phyloP scores from a whole-genome alignment of 1,140 invertebrate species.

The Branchinecta lynchi region DNA sequence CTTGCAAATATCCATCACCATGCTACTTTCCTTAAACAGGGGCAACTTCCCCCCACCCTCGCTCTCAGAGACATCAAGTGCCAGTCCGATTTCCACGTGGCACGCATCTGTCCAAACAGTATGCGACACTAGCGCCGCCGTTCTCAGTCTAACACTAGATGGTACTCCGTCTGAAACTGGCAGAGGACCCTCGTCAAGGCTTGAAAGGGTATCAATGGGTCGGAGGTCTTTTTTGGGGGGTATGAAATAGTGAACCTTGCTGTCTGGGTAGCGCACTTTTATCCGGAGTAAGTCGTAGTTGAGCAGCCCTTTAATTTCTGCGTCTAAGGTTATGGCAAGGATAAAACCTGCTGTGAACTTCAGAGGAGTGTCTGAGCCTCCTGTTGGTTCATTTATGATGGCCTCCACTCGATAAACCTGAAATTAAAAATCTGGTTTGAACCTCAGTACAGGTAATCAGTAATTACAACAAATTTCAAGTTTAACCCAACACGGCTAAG shows the following conservation, averaged over 20 bases:
- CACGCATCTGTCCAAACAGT: conserved; percentile 74
- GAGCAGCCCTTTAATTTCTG: conserved; percentile 61
- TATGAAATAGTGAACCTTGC: conserved; percentile 61
- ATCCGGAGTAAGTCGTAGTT: conserved; percentile 55
- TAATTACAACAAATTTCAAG: too few species aligned
- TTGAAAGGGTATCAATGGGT: conserved; percentile 23
- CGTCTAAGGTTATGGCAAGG: conserved; percentile 65
- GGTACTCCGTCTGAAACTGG: conserved; percentile 20
- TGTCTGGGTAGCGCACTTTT: conserved; percentile 80
- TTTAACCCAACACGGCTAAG: too few species aligned
- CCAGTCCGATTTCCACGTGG: conserved; percentile 68
- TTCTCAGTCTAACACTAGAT: conserved; percentile 44
- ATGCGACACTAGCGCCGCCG: conserved; percentile 73
- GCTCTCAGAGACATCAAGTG: conserved; percentile 49
- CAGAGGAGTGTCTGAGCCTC: conserved; percentile 62
- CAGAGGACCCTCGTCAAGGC: conserved; percentile 42
- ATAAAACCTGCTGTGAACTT: conserved; percentile 86
- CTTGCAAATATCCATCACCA: conserved; percentile 66
- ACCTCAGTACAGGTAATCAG: too few species aligned
- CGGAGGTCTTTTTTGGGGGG: conserved; percentile 44
- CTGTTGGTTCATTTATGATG: conserved; percentile 64
- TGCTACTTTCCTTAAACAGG: conserved; percentile 37
- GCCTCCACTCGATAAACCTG: conserved; percentile 60
- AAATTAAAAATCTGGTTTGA: conserved; percentile 17
- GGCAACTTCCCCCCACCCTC: conserved; percentile 33